Evolutionary conservation across 2,797 vertebrate species (phyloP), one percentile per base, ranked within the genome.

Genomic region (Crocodylus rhombifer): DNA sequence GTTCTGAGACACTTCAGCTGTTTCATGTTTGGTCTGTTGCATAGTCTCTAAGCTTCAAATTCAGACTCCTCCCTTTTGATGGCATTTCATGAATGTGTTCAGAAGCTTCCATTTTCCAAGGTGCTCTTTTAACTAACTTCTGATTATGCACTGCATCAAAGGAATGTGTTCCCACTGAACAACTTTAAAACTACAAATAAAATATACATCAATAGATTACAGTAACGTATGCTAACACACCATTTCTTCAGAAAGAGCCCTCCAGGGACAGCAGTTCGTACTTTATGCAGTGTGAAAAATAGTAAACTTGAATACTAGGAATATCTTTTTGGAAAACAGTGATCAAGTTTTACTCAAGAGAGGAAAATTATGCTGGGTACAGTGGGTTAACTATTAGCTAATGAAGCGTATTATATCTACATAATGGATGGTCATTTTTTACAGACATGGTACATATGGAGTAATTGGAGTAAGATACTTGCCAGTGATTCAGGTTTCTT

Each of bases 141-240:
- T 91, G 91, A 82, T 92, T 95, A 94, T 86, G 77, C 63, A 88
- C 42, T 82, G 63, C 89, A 95, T 97, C 77, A 95, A 95, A 96
- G 90, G 83, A 67, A n/a, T 74, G 84, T 18, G 30, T 89, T 96
- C 95, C 56, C 85, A 86, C 25, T 60, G 78, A 95, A 95, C 91
- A 96, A 96, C 77, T 85, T 96, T 91, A 97, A 97, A 96, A 92
- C 85, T 77, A 93, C 89, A 95, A 94, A 90, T 97, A 88, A 97
- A 96, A 96, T 96, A 91, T 91, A 95, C 80, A 87, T 96, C 95
- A 96, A 6, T 97, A 87, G 58, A 71, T 95, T 91, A 75, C 63
- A 87, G 88, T 80, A 96, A 92, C 96, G 69, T 94, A 90, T 94
- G 82, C 77, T 95, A 95, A 93, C 57, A 4, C 3, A 14, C 51